These are phyloP conservation scores for Oncorhynchus kisutch DNA, from an alignment of 2,113 vertebrate species.

Conservation along the genomic window DNA sequence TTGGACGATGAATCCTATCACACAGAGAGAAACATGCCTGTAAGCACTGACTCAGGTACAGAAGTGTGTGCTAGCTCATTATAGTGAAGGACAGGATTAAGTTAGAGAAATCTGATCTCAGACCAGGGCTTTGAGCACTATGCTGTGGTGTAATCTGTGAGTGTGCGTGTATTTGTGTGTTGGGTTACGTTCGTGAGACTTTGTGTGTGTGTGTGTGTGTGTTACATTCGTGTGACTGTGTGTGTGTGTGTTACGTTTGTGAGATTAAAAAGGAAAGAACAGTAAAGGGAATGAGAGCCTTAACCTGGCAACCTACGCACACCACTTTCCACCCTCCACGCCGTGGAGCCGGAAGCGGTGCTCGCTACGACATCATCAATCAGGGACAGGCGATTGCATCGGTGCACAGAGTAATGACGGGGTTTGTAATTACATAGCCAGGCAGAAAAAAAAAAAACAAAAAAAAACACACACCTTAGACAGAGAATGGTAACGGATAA, in stretches of 20 bases:
- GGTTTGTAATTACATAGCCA: conserved; percentile 2
- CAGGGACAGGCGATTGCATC: conserved; percentile 13
- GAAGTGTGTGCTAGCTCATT: not conserved
- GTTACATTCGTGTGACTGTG: not conserved
- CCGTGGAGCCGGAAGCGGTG: not conserved
- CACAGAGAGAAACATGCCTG: not conserved
- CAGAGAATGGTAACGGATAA: not conserved
- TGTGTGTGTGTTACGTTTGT: not conserved
- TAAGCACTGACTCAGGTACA: not conserved
- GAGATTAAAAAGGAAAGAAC: not conserved
- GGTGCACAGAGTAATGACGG: conserved; percentile 12
- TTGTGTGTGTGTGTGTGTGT: not conserved
- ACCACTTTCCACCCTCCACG: not conserved
- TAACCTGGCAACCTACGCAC: not conserved
- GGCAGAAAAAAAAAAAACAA: not conserved
- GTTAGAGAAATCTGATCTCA: not conserved
- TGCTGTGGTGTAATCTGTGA: not conserved
- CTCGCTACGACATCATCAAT: conserved; percentile 8
- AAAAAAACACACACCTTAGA: not conserved
- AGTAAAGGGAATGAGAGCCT: not conserved
- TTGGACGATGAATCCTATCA: not conserved
- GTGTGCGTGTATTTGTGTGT: not conserved
- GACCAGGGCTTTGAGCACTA: not conserved
- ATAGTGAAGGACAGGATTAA: not conserved
- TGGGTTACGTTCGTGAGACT: not conserved